A percentile compares a stretch with the other conserved stretches of the same genome.
Evolutionary conservation across 1,140 invertebrate species (phyloP).

Genomic region (Drosophila micromelanica): DNA sequence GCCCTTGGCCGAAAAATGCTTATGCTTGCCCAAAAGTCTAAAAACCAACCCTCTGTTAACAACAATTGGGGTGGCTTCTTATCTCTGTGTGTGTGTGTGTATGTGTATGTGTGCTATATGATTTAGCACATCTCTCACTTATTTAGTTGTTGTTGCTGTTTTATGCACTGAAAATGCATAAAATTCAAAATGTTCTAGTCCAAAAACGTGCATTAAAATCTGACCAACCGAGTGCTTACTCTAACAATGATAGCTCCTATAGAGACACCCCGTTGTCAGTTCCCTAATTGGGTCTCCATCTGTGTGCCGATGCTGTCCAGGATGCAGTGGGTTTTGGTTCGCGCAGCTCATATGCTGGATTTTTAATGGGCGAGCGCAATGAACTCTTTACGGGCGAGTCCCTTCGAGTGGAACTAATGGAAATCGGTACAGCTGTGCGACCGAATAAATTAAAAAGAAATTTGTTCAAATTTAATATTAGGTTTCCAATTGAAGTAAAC

Average conservation of each 20-base stretch:
- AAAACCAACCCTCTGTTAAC: constrained; percentile 65
- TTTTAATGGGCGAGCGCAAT: constrained; percentile 33
- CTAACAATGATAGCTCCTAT: constrained; percentile 13
- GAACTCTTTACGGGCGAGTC: constrained; percentile 36
- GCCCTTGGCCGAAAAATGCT: constrained; percentile 77
- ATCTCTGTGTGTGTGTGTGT: constrained; percentile 14
- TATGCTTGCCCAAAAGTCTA: constrained; percentile 51
- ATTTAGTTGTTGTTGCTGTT: constrained; percentile 38
- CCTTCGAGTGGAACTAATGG: constrained; percentile 45
- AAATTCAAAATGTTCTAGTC: constrained; percentile 36
- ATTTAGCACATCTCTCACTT: constrained; percentile 28
- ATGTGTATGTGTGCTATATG: constrained; percentile 18
- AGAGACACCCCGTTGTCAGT: neutral
- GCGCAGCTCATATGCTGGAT: constrained; percentile 30
- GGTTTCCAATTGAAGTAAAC: constrained; percentile 1
- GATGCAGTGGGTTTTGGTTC: constrained; percentile 16
- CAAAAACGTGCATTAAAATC: constrained; percentile 21
- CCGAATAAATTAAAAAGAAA: constrained; percentile 32
- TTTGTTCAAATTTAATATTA: constrained; percentile 7
- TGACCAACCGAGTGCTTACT: constrained; percentile 19
- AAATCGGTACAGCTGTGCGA: constrained; percentile 34
- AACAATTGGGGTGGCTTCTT: constrained; percentile 63
- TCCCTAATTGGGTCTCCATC: constrained; percentile 43
- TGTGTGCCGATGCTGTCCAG: constrained; percentile 14
- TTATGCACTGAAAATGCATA: constrained; percentile 40